phyloP scores from a whole-genome alignment of 2,888 invertebrate species.

The Holacanthella duospinosa region DNA sequence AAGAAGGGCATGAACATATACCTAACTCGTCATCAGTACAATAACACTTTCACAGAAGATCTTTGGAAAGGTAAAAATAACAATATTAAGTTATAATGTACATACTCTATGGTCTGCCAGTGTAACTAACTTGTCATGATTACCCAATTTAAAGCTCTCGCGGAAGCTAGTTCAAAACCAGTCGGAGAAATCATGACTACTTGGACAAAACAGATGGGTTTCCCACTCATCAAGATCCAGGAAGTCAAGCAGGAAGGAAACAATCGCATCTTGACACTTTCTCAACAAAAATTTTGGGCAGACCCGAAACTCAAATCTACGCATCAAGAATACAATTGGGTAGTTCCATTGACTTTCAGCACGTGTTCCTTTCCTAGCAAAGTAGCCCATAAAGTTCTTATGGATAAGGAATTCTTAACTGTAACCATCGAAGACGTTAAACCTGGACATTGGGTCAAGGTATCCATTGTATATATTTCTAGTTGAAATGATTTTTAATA shows the following conservation, averaged over 20 bases:
- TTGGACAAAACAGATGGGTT: conserved; percentile 87
- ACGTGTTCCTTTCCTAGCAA: conserved; percentile 60
- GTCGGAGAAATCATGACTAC: conserved; percentile 86
- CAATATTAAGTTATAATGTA: too few relatives aligned
- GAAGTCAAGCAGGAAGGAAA: conserved; percentile 47
- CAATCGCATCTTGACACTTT: conserved; percentile 58
- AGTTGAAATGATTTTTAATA: too few relatives aligned
- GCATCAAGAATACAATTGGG: conserved; percentile 54
- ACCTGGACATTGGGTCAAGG: conserved; percentile 72
- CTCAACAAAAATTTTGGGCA: conserved; percentile 62
- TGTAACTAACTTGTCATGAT: too few relatives aligned
- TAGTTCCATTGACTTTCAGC: conserved; percentile 76
- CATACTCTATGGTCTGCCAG: too few relatives aligned
- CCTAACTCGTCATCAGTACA: conserved; percentile 71
- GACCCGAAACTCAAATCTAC: conserved; percentile 61
- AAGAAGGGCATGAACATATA: conserved; percentile 85
- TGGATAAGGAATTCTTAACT: conserved; percentile 56
- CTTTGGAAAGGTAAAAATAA: conserved; percentile 59
- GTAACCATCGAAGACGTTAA: conserved; percentile 60
- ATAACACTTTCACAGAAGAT: conserved; percentile 85
- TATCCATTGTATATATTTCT: too few relatives aligned
- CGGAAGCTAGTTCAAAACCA: conserved; percentile 78
- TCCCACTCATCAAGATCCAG: conserved; percentile 57
- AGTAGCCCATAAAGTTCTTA: conserved; percentile 48
- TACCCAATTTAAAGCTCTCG: conserved; percentile 54